Evolutionary conservation across 2,113 vertebrate genomes (phyloP).

Genomic region (Atrichornis clamosus): DNA sequence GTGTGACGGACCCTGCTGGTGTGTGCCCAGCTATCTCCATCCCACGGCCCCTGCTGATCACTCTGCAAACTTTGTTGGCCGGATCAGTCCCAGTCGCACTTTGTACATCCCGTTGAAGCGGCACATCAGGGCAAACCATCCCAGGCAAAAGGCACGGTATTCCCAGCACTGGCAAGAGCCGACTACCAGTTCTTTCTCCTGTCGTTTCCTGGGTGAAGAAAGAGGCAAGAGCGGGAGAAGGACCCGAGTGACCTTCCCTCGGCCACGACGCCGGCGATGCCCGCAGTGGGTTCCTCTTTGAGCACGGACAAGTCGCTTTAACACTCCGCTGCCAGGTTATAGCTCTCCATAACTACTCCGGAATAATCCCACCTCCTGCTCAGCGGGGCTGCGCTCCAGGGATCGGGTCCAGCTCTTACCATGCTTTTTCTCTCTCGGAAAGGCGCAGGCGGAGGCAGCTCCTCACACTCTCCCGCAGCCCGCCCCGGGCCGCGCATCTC

Average conservation of each 20-base stretch:
- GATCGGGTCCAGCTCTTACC: neutral
- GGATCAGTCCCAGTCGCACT: neutral
- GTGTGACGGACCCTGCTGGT: neutral
- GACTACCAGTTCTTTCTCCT: neutral
- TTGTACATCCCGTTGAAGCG: slow-evolving; percentile 53
- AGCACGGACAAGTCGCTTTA: neutral
- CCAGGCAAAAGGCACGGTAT: slow-evolving; percentile 61
- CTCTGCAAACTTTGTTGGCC: slow-evolving; percentile 15
- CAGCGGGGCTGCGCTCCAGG: neutral
- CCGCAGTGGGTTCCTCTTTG: neutral
- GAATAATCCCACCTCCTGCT: slow-evolving; percentile 49
- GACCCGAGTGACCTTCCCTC: neutral
- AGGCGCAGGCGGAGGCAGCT: neutral
- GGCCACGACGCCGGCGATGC: neutral
- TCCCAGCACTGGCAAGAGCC: slow-evolving; percentile 11
- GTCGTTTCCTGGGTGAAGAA: neutral
- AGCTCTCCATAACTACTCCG: neutral
- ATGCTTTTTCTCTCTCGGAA: neutral
- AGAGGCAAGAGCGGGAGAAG: neutral
- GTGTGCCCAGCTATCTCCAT: slow-evolving; percentile 1
- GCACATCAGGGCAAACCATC: neutral
- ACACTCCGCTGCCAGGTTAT: neutral
- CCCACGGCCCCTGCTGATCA: neutral
- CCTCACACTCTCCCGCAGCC: slow-evolving; percentile 13
- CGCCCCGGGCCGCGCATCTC: slow-evolving; percentile 29